A percentile compares a stretch with the other conserved stretches of the same genome.
phyloP scores from a whole-genome alignment of 2,113 vertebrate genomes.

The Pachyramphus minor region DNA sequence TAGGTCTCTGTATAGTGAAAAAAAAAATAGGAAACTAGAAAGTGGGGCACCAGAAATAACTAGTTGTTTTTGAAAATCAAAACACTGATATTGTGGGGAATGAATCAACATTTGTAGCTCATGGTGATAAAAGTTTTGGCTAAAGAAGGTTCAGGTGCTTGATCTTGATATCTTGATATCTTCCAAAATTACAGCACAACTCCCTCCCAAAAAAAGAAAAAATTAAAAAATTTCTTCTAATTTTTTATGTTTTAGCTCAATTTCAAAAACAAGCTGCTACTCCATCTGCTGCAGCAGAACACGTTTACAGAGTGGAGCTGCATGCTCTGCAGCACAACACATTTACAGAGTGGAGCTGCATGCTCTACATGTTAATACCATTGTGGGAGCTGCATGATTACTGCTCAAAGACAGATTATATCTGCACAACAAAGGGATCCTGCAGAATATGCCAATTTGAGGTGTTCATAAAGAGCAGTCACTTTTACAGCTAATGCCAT shows the following conservation, averaged over 20 bases:
- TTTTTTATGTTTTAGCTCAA: not conserved
- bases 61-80: not conserved
- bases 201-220: rapidly evolving
- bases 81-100: not conserved
- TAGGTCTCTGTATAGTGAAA: not conserved
- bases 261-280: not conserved
- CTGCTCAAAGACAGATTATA: not conserved
- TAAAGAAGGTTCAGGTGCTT: not conserved
- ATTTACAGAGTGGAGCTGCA: not conserved
- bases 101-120: not conserved
- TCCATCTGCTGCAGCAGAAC: not conserved
- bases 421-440: not conserved
- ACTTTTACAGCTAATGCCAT: not conserved
- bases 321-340: not conserved
- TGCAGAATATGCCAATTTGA: not conserved
- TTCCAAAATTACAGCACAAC: not conserved
- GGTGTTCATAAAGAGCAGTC: not conserved
- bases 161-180: not conserved
- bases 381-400: not conserved
- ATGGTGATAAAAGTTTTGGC: not conserved
- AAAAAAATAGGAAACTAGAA: not conserved
- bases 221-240: not conserved
- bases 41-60: slow-evolving; percentile 28
- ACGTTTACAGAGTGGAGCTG: not conserved
- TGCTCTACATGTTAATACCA: not conserved